phyloP scores from a whole-genome alignment of 2,797 vertebrate species.

The Cirrhinus molitorella region DNA sequence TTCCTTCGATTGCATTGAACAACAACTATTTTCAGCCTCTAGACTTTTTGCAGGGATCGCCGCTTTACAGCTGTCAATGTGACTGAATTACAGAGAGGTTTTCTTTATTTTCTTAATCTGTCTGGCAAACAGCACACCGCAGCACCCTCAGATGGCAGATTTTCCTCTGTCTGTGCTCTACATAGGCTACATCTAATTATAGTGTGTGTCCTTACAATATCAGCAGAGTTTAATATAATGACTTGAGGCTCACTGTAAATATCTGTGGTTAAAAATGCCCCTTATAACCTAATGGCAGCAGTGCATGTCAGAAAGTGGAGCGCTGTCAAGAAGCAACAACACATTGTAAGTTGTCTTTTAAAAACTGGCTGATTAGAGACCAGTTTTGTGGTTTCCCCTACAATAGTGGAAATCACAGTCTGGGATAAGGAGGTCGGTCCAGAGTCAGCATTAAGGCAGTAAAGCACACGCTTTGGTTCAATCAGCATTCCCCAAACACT shows the following conservation, averaged over 20 bases:
- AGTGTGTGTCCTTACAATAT: constrained; percentile 32
- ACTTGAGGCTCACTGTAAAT: constrained; percentile 29
- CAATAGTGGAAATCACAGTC: constrained; percentile 13
- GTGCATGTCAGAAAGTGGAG: constrained; percentile 8
- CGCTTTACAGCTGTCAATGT: constrained; percentile 24
- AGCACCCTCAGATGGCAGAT: constrained; percentile 11
- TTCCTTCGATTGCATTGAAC: constrained; percentile 1
- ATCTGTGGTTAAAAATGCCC: constrained; percentile 31
- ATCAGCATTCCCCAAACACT: constrained; percentile 46
- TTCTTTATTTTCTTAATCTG: constrained; percentile 18
- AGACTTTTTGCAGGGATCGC: background rate
- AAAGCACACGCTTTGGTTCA: constrained; percentile 41
- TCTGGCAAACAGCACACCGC: constrained; percentile 15
- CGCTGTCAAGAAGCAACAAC: background rate
- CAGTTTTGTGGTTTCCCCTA: constrained; percentile 20
- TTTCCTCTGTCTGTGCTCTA: constrained; percentile 34
- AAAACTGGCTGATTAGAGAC: constrained; percentile 5
- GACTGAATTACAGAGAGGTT: constrained; percentile 8
- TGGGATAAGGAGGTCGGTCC: background rate
- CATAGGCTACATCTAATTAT: constrained; percentile 47
- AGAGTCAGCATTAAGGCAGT: constrained; percentile 13
- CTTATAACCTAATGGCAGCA: constrained; percentile 32
- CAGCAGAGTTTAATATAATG: constrained; percentile 37
- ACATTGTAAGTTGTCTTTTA: background rate
- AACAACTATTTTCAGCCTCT: constrained; percentile 9